Conservation (phyloP, 2,888 invertebrate genomes). For the Volucella bombylans region DNA sequence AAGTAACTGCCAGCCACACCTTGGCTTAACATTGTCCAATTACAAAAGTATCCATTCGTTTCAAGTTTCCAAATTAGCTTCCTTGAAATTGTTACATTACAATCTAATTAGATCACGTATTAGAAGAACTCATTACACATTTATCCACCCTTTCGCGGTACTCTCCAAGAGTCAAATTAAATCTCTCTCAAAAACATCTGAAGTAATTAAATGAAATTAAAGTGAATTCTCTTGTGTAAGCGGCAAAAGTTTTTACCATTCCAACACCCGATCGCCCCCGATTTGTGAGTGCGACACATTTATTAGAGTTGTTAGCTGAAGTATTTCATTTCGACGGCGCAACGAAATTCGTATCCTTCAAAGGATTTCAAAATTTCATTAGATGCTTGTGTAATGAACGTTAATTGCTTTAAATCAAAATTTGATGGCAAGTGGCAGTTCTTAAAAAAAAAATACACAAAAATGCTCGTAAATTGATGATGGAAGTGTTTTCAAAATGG, state of each 20-base stretch:
- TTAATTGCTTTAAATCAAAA: slow-evolving; percentile 8
- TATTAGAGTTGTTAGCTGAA: too few relatives aligned
- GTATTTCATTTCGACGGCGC: too few relatives aligned
- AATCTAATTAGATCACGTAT: slow-evolving; percentile 6
- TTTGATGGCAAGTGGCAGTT: not conserved
- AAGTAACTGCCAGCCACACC: too few relatives aligned
- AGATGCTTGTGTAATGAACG: not conserved
- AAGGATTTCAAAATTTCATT: slow-evolving; percentile 28
- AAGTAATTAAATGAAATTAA: slow-evolving; percentile 13
- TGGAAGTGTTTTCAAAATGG: not conserved
- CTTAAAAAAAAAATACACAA: too few relatives aligned
- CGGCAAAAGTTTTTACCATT: not conserved
- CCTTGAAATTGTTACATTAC: not conserved
- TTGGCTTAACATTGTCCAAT: too few relatives aligned
- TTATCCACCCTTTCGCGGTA: not conserved
- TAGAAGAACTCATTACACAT: not conserved
- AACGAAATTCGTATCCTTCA: slow-evolving; percentile 3
- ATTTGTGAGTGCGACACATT: too few relatives aligned
- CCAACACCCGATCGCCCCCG: not conserved
- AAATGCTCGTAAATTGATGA: not conserved
- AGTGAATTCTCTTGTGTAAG: slow-evolving; percentile 1
- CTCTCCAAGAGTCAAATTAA: not conserved
- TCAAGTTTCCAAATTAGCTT: too few relatives aligned
- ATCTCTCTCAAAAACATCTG: not conserved
- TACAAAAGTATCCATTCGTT: too few relatives aligned